Base-by-base conservation (phyloP, 1,140 invertebrate species). In the Phymastichus coffea region DNA sequence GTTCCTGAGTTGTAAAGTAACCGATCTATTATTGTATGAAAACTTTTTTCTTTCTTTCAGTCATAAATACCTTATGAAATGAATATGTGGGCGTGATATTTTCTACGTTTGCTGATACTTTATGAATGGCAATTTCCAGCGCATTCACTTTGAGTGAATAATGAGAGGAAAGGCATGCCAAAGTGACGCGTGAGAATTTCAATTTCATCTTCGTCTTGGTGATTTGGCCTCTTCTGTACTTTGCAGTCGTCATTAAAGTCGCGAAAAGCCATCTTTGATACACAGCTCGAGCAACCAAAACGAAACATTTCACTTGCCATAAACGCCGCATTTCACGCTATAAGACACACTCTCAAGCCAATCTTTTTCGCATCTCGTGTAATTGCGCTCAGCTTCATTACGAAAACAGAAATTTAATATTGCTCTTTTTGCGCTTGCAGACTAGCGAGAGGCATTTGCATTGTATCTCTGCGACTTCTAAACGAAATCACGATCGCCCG, bases 371-470 rank as follows among this genome's bases (percentile, higher is more conserved):
- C 15, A 23, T 33, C 14, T 44, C 10, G 10, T 9, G n/a, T 44
- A 33, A 54, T 43, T 44, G 17, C n/a, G 3, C 20, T 43, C 10
- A 7, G 9, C 25, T 30, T 26, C 23, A 26, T 41, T 54, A 30
- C 17, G 44, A 28, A 41, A 44, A 44, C 26, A 33, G 15, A 54
- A 30, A 44, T 54, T 53, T 22, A n/a, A 54, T 44, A 54, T 4
- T 54, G 12, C 40, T 30, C 26, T 54, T 44, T 54, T 26, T 54
- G 4, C 25, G 22, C 19, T 7, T 9, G 41, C 22, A 44, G 22
- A 44, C 25, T 44, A 14, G 19, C 20, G 15, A 4, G n/a, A 25
- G 20, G 14, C 25, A 20, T 14, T 44, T 44, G 3, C n/a, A n/a
- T 9, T 44, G n/a, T n/a, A n/a, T n/a, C n/a, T n/a, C n/a, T n/a